Evolutionary conservation across 2,113 vertebrate genomes (phyloP), one percentile per base, ranked within the genome.

Genomic region (Rhinogobius similis): DNA sequence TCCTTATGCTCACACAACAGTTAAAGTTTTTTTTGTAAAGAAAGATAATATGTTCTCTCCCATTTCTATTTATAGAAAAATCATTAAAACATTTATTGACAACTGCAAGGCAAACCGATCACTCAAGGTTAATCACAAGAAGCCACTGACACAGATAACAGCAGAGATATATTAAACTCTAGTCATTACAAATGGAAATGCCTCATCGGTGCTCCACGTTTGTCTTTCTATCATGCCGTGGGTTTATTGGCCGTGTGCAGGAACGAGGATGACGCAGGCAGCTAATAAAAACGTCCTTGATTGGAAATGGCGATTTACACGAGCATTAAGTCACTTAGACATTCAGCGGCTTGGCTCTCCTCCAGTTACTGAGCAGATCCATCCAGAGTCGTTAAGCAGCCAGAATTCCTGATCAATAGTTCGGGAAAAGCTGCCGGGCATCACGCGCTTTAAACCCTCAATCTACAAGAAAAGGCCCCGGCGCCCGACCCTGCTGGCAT

Each of bases 301-400:
- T 87, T 86, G 90, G 87, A 92, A 29, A 92, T 75, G 85, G 78
- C 83, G 87, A 94, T 94, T 94, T 94, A 93, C 91, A 82, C 86
- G 79, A 76, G 86, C 86, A 90, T 91, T 91, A 88, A 90, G 68
- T 89, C 81, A 74, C 46, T 89, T 77, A 88, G 84, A 91, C 67
- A 73, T 83, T 85, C 90, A 83, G 78, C 64, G 78, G 84, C 74
- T 91, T 92, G 88, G 89, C 93, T 43, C 65, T 32, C 70, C 67
- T 92, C 86, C 87, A 92, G 83, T 65, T 83, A 86, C 72, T 67
- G 90, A 92, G 91, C 76, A 87, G 78, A 77, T 90, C 82, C 90
- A 53, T 1, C 70, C 85, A 87, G 90, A 93, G 89, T 88, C 78
- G 88, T 94, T 93, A 90, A 89, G 69, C 87, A 88, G 72, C 81